Evolutionary conservation across 2,113 vertebrate species (phyloP).

Genomic region (Lagenorhynchus albirostris): DNA sequence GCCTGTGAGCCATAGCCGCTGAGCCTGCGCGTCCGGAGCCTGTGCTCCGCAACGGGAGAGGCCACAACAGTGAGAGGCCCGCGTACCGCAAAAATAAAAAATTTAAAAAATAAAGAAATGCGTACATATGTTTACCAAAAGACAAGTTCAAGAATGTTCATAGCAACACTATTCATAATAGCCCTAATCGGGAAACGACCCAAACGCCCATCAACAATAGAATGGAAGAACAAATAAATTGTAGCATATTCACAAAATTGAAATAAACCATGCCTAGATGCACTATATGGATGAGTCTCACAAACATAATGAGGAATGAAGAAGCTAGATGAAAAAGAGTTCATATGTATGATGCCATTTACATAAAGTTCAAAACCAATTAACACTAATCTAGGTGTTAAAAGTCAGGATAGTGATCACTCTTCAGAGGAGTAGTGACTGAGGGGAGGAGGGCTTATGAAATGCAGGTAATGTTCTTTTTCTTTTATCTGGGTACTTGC

Average conservation of each 20-base stretch:
- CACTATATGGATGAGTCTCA: background rate
- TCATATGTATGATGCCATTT: background rate
- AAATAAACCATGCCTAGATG: background rate
- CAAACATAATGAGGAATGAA: background rate
- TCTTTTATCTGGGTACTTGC: background rate
- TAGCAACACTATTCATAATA: background rate
- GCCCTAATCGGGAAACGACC: background rate
- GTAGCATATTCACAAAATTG: background rate
- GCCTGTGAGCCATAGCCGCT: too few species aligned
- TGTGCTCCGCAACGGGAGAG: too few species aligned
- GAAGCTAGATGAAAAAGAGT: background rate
- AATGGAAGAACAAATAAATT: background rate
- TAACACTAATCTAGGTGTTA: background rate
- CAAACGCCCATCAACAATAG: background rate
- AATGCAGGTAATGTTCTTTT: background rate
- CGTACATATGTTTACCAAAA: background rate
- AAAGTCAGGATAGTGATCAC: background rate
- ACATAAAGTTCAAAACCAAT: background rate
- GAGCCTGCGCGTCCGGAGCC: too few species aligned
- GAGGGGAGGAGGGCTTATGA: background rate
- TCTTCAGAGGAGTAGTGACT: background rate
- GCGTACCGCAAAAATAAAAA: too few species aligned
- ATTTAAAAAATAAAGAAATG: background rate
- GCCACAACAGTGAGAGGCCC: too few species aligned
- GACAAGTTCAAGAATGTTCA: background rate